Evolutionary conservation across 2,888 invertebrate species (phyloP), one percentile per base, ranked within the genome.

Genomic region (Drosophila buzzatii): DNA sequence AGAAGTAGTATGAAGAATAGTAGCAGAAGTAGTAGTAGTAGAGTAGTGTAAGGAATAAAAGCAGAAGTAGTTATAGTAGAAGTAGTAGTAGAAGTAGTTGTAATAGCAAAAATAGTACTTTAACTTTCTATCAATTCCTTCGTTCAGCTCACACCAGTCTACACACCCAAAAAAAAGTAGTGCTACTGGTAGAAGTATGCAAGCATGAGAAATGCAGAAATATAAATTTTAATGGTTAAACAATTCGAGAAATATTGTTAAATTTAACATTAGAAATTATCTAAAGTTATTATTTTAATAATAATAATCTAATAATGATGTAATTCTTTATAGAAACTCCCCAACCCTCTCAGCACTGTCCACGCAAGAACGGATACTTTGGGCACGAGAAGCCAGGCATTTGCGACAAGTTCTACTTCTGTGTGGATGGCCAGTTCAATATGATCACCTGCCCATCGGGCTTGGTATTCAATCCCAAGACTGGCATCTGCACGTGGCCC

Each of bases 401-500:
- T 81, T 98, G 98, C 91, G 97, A 97, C 91, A 96, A 96, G 90
- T 98, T 98, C 94, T 97, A 97, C 93, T 97, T 96, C 92, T 98
- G 98, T 90, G 97, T 97, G 35, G 97, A 97, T 91, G 98, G 98
- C 6, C 95, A 96, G 93, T 97, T 96, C 94, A 97, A 98, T 93
- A 96, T 96, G 95, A 97, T 98, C 91, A 97, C 96, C 1, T 98
- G 98, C 75, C 98, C 98, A 0, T 95, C 95, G 52, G 97, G 98
- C 0, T 93, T 98, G 63, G 97, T 98, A 14, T 98, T 98, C 93
- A 97, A 97, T 90, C 96, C 97, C 81, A 96, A 96, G 92, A 96
- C 96, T 47, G 98, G 98, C 72, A 98, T 97, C 86, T 98, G 98
- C 93, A 97, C 97, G 23, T 98, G 98, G 98, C 96, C 98, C 1